Conservation (phyloP, 2,888 invertebrate species). For the Theristus sp. region DNA sequence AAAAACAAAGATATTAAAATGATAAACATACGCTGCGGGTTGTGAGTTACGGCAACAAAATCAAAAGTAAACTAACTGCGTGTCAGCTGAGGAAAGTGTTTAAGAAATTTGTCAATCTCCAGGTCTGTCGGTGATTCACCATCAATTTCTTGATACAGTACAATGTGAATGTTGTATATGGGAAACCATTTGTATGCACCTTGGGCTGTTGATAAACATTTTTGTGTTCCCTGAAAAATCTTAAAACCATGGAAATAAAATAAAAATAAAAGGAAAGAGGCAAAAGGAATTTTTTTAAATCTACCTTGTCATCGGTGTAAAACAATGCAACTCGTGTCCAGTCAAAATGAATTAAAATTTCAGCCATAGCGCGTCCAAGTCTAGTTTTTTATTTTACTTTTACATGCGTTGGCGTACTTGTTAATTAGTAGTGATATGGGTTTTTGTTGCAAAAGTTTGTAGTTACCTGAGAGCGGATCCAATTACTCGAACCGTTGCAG, state of each 20-base stretch:
- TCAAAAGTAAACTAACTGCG: constrained; percentile 6
- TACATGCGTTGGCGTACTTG: not conserved
- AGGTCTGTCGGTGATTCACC: constrained; percentile 3
- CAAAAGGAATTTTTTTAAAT: too few species aligned
- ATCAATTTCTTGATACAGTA: constrained; percentile 4
- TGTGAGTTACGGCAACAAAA: too few species aligned
- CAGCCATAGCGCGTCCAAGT: constrained; percentile 13
- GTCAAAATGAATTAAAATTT: constrained; percentile 12
- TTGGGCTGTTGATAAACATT: constrained; percentile 7
- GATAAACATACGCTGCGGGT: too few species aligned
- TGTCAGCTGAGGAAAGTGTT: not conserved
- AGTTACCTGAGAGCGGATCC: not conserved
- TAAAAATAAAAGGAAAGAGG: too few species aligned
- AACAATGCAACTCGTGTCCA: constrained; percentile 16
- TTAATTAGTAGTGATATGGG: too few species aligned
- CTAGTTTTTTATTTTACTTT: not conserved
- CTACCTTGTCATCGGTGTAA: constrained; percentile 11
- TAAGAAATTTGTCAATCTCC: constrained; percentile 5
- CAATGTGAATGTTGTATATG: constrained; percentile 3
- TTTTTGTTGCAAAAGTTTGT: not conserved
- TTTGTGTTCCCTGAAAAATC: constrained; percentile 2
- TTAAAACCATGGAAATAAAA: too few species aligned
- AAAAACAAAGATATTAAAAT: not conserved
- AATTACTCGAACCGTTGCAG: constrained; percentile 8
- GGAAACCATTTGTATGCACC: constrained; percentile 7